Evolutionary conservation across 2,888 invertebrate species (phyloP).

Genomic region (Hemicrepidius hirtus): DNA sequence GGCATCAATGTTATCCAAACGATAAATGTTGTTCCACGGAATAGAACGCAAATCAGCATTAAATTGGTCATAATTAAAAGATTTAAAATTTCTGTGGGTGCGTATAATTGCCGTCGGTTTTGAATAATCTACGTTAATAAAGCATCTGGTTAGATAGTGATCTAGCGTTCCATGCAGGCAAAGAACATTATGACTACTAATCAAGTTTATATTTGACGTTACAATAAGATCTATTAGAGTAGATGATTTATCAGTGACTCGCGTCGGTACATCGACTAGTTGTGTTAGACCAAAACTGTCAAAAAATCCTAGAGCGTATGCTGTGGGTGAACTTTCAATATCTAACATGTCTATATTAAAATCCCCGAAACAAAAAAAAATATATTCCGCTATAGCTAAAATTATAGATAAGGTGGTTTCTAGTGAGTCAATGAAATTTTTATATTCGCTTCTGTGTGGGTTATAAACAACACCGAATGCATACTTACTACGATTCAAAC

Average conservation of each 20-base stretch:
- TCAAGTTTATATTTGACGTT: neutral
- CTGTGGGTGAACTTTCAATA: neutral
- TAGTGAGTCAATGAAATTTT: slow-evolving; percentile 9
- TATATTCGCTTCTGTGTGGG: too few relatives aligned
- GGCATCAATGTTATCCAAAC: neutral
- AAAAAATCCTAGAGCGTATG: neutral
- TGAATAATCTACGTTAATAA: neutral
- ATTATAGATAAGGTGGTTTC: slow-evolving; percentile 21
- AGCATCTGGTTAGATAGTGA: neutral
- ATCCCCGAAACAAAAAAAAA: slow-evolving; percentile 32
- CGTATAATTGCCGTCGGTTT: neutral
- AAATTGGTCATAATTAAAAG: neutral
- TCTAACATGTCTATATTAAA: slow-evolving; percentile 33
- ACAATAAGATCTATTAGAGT: slow-evolving; percentile 28
- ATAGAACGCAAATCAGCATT: neutral
- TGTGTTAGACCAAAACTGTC: slow-evolving; percentile 25
- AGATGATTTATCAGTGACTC: slow-evolving; percentile 1
- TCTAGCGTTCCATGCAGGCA: neutral
- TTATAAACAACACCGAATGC: too few relatives aligned
- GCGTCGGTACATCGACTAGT: slow-evolving; percentile 17
- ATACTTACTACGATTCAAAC: too few relatives aligned
- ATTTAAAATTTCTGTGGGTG: neutral
- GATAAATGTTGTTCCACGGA: slow-evolving; percentile 8
- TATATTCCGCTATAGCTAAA: neutral
- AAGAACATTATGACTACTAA: neutral